phyloP scores from a whole-genome alignment of 1,140 invertebrate species.

The Zaprionus vittiger region DNA sequence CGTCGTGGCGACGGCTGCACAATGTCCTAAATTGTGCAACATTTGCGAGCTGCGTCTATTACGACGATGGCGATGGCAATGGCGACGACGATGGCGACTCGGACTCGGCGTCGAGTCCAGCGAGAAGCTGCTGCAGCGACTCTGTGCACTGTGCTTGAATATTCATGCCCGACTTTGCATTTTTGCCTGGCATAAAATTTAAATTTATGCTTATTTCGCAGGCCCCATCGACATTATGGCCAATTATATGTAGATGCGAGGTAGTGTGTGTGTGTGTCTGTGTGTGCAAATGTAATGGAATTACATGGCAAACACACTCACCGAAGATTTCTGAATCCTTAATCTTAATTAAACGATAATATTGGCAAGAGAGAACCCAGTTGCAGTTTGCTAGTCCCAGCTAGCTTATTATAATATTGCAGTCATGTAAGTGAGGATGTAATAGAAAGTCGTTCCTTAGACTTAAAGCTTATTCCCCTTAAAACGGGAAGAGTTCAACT shows the following conservation, averaged over 20 bases:
- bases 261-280: neutral
- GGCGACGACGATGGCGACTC: conserved; percentile 9
- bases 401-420: neutral
- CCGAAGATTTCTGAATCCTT: neutral
- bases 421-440: neutral
- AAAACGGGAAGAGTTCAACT: neutral
- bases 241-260: conserved; percentile 17
- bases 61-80: conserved; percentile 18
- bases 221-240: conserved; percentile 27
- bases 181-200: conserved; percentile 54
- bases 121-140: conserved; percentile 12
- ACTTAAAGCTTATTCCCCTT: neutral
- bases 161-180: conserved; percentile 55
- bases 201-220: conserved; percentile 68
- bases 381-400: neutral
- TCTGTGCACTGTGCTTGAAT: conserved; percentile 49
- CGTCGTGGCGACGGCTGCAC: conserved; percentile 49
- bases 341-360: conserved; percentile 12
- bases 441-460: neutral
- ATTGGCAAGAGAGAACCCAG: neutral
- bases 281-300: conserved; percentile 12
- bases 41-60: conserved; percentile 62
- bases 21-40: conserved; percentile 78
- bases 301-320: neutral
- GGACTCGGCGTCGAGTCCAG: conserved; percentile 33